A percentile compares a stretch with the other conserved stretches of the same genome.
These are phyloP conservation scores for Geococcyx californianus DNA, from an alignment of 2,113 vertebrate species.

Conservation along the genomic window DNA sequence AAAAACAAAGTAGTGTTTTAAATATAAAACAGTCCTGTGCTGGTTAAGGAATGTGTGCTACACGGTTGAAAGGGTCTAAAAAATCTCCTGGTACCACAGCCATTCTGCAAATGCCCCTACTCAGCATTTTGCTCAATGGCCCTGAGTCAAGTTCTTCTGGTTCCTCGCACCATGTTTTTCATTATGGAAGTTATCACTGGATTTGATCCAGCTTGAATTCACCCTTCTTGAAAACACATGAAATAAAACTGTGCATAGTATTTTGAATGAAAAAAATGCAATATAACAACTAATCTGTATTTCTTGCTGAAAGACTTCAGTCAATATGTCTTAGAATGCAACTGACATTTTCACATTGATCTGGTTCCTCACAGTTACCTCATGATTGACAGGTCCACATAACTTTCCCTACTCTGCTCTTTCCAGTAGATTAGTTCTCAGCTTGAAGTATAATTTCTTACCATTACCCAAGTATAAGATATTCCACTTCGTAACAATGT, in stretches of 20 bases:
- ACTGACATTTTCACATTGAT: neutral
- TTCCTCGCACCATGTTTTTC: neutral
- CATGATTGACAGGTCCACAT: neutral
- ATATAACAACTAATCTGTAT: neutral
- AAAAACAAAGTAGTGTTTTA: neutral
- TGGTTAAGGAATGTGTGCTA: neutral
- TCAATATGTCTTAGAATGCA: neutral
- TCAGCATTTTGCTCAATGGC: neutral
- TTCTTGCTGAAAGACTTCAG: neutral
- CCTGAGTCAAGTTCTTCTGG: neutral
- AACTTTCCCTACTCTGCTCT: neutral
- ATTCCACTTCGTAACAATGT: neutral
- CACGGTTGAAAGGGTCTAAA: neutral
- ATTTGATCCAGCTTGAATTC: neutral
- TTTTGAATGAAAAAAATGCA: neutral
- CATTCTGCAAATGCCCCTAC: neutral
- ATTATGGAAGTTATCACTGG: neutral
- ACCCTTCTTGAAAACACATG: neutral
- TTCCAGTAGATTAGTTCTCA: neutral
- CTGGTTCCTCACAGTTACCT: neutral
- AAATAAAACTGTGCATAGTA: neutral
- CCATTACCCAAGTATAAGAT: neutral
- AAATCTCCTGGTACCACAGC: neutral
- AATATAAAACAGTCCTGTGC: neutral
- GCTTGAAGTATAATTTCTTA: neutral